These are phyloP conservation scores for Melopsittacus undulatus DNA, from an alignment of 2,797 vertebrate species.

Conservation along the genomic window DNA sequence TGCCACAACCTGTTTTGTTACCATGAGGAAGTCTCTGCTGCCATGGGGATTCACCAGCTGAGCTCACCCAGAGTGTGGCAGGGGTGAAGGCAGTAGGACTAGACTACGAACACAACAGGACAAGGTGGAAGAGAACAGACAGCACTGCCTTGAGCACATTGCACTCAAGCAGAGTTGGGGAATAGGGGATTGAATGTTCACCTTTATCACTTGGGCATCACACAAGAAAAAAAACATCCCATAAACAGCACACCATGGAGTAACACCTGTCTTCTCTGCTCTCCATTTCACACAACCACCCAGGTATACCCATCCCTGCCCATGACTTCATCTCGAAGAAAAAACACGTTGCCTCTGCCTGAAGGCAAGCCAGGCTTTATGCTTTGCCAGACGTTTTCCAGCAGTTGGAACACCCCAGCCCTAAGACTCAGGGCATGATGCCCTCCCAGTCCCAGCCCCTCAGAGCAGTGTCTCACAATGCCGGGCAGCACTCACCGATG, in stretches of 20 bases:
- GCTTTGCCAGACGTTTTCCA: background rate
- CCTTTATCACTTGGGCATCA: background rate
- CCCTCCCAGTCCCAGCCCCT: background rate
- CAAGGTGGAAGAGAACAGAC: background rate
- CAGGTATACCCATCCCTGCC: background rate
- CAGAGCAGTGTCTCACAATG: background rate
- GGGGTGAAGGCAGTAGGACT: background rate
- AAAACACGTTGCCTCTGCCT: background rate
- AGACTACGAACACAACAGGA: background rate
- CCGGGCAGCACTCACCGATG: background rate
- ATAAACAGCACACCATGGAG: accelerated
- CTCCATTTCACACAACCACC: background rate
- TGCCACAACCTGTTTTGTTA: background rate
- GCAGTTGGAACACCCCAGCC: background rate
- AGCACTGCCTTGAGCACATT: background rate
- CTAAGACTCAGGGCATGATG: accelerated
- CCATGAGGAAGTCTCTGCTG: background rate
- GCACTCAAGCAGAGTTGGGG: accelerated
- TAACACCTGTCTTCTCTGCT: accelerated
- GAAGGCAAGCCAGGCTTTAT: accelerated
- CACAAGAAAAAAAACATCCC: background rate
- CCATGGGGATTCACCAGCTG: background rate
- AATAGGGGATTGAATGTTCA: background rate
- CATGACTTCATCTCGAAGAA: accelerated
- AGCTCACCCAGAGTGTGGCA: background rate